A percentile compares a stretch with the other conserved stretches of the same genome.
These are phyloP conservation scores for Steinernema khuongi DNA, from an alignment of 1,140 invertebrate genomes.

Conservation along the genomic window DNA sequence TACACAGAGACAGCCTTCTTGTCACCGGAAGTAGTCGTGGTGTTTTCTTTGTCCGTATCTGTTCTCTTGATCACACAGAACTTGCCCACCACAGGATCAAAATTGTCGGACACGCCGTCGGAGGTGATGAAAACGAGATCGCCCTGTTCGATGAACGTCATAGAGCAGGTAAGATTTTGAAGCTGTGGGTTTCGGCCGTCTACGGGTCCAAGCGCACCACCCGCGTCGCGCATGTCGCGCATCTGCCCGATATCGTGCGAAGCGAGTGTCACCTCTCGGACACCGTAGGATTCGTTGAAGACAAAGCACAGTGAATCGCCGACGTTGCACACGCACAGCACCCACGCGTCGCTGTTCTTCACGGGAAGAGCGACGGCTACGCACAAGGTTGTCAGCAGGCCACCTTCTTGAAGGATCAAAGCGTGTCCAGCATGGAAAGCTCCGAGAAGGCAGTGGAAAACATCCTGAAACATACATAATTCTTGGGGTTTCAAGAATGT, in stretches of 20 bases:
- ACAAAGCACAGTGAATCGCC: constrained; percentile 83
- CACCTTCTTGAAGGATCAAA: constrained; percentile 77
- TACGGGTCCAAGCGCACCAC: constrained; percentile 81
- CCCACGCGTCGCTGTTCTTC: constrained; percentile 65
- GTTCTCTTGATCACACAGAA: constrained; percentile 68
- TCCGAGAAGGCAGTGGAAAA: constrained; percentile 73
- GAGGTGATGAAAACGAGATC: constrained; percentile 83
- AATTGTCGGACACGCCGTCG: constrained; percentile 87
- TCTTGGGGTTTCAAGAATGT: no score
- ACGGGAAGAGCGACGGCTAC: constrained; percentile 63
- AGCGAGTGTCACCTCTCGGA: constrained; percentile 68
- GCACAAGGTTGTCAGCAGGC: constrained; percentile 79
- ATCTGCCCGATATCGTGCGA: constrained; percentile 83
- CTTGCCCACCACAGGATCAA: constrained; percentile 86
- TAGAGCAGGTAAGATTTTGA: constrained; percentile 79
- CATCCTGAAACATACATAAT: constrained; percentile 64
- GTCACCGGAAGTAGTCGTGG: constrained; percentile 14
- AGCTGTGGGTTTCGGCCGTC: constrained; percentile 81
- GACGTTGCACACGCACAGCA: constrained; percentile 82
- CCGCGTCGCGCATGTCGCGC: constrained; percentile 82
- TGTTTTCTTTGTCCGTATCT: constrained; percentile 45
- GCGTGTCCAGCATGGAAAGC: constrained; percentile 81
- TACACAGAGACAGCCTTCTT: constrained; percentile 21
- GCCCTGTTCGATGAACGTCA: constrained; percentile 75
- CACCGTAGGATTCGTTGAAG: constrained; percentile 72